These are phyloP conservation scores for Tiliacea aurago DNA, from an alignment of 2,888 invertebrate genomes.

Conservation along the genomic window DNA sequence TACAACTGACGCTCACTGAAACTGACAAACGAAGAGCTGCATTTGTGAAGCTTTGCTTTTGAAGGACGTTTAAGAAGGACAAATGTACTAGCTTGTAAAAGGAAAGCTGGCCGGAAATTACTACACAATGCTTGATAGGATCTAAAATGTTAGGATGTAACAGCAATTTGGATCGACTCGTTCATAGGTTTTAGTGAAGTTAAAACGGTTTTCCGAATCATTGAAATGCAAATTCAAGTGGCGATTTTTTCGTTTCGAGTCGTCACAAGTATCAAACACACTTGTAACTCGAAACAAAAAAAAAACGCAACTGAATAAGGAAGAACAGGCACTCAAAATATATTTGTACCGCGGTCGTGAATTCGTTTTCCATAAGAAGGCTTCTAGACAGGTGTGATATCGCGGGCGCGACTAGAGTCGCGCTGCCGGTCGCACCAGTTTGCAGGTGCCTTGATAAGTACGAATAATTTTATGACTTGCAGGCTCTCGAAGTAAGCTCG, in stretches of 20 bases:
- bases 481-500: not conserved
- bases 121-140: too few relatives aligned
- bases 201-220: not conserved
- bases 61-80: not conserved
- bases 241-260: too few relatives aligned
- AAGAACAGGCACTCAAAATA: not conserved
- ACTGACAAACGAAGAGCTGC: conserved; percentile 24
- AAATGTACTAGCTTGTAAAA: not conserved
- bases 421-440: too few relatives aligned
- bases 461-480: not conserved
- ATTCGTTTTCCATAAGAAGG: not conserved
- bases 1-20: conserved; percentile 23
- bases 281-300: not conserved
- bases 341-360: not conserved
- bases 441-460: too few relatives aligned
- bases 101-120: not conserved
- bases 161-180: not conserved
- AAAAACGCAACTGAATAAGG: too few relatives aligned
- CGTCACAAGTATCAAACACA: too few relatives aligned
- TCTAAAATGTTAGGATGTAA: not conserved
- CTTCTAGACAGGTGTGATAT: too few relatives aligned
- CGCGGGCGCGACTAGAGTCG: too few relatives aligned
- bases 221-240: too few relatives aligned
- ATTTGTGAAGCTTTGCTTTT: conserved; percentile 18
- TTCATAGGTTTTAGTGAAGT: not conserved